Conservation (phyloP, 2,888 invertebrate genomes). For the Orthosia cruda region DNA sequence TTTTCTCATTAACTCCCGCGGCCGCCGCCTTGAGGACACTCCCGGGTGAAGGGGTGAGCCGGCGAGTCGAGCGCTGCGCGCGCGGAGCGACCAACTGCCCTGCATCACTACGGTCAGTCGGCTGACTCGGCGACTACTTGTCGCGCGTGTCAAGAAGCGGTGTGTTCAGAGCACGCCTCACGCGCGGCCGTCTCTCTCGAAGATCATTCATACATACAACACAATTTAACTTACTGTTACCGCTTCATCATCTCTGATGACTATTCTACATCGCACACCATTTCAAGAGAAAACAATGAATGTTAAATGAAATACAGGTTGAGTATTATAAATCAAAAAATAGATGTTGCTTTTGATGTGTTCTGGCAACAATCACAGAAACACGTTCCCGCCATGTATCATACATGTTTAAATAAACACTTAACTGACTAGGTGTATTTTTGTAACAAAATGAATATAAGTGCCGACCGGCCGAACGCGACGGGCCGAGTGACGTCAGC, state of each 20-base stretch:
- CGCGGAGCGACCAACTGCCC: background rate
- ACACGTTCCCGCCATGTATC: conserved; percentile 18
- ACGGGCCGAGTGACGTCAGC: background rate
- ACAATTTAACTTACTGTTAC: background rate
- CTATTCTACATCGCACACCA: background rate
- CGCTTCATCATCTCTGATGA: background rate
- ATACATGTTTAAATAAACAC: conserved; percentile 35
- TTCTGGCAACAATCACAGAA: conserved; percentile 28
- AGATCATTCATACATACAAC: no score
- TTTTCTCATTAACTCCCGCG: background rate
- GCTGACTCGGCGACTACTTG: background rate
- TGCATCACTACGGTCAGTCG: background rate
- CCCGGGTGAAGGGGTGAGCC: no score
- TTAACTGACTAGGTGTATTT: conserved; percentile 21
- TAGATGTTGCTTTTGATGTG: conserved; percentile 7
- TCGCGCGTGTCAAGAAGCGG: background rate
- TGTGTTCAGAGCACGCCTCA: background rate
- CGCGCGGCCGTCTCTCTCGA: background rate
- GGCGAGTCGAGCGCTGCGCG: background rate
- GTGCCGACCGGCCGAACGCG: background rate
- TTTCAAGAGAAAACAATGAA: conserved; percentile 2
- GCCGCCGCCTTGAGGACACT: no score
- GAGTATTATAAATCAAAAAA: background rate
- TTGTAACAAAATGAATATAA: conserved; percentile 4
- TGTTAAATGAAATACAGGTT: conserved; percentile 1